A percentile compares a stretch with the other conserved stretches of the same genome.
These are phyloP conservation scores for Rutpela maculata DNA, from an alignment of 2,888 invertebrate genomes.

Conservation along the genomic window DNA sequence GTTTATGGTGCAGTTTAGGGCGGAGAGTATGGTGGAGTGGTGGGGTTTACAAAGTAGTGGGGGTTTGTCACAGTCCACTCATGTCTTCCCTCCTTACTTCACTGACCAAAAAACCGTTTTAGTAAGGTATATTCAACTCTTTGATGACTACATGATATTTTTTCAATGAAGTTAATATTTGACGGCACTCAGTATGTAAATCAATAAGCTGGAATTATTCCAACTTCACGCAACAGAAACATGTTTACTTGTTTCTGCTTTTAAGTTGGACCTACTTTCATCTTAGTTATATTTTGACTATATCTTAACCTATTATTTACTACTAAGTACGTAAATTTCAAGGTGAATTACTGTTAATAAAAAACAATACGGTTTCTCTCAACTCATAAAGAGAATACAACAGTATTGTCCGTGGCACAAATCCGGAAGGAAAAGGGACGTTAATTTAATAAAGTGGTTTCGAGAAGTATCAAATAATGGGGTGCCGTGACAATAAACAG, in stretches of 20 bases:
- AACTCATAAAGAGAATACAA: background rate
- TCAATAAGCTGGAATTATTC: too few species aligned
- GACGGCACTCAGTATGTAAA: too few species aligned
- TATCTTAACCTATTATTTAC: background rate
- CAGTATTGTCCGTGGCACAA: background rate
- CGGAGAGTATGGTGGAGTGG: too few species aligned
- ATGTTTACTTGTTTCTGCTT: background rate
- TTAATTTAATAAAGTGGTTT: background rate
- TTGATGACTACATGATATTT: too few species aligned
- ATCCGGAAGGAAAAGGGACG: background rate
- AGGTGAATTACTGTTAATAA: background rate
- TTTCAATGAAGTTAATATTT: too few species aligned
- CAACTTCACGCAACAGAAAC: too few species aligned
- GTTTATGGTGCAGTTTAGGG: too few species aligned
- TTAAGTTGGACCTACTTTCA: background rate
- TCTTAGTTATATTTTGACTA: background rate
- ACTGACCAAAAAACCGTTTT: too few species aligned
- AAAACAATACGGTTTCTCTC: background rate
- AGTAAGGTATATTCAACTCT: too few species aligned
- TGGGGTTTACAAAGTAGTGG: too few species aligned
- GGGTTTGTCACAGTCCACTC: too few species aligned
- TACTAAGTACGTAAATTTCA: background rate
- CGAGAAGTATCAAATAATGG: background rate
- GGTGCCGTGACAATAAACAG: background rate
- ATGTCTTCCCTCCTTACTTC: too few species aligned